Base-by-base conservation (phyloP, 2,888 invertebrate species). In the Conops quadrifasciatus region DNA sequence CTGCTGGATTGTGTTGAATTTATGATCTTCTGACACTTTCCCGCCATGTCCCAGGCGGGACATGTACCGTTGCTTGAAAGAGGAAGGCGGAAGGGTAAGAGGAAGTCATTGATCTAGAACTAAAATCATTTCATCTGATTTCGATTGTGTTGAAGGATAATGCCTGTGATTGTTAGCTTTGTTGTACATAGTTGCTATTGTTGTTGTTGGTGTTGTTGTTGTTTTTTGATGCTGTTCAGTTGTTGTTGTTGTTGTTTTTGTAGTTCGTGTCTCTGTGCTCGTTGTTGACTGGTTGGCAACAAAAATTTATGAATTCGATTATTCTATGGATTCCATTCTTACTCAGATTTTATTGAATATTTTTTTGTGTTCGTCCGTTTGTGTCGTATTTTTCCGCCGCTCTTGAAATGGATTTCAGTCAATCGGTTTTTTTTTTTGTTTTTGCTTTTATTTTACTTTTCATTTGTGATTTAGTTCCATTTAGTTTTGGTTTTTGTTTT, bases 231-330 rank as follows among this genome's bases (percentile, higher is more conserved):
- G n/a, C 49, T 3, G 4, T 19, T 49, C 4, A 49, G 15, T 16
- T 49, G 0, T 49, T 19, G 19, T 49, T 49, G 49, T 49, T 49
- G 15, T 49, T 7, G 4, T 36, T 9, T 36, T 36, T n/a, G 15
- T 49, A 3, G n/a, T 49, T 49, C 19, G 16, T 49, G 16, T 49
- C 19, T 13, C 19, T 49, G 4, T 49, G 9, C 15, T 49, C 13
- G 49, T 4, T 49, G n/a, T 49, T 19, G 13, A n/a, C 49, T 16
- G 16, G 15, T 49, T 49, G 28, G 28, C 59, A 45, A 24, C 45
- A 63, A 36, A n/a, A 63, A 45, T 63, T 45, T 63, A 45, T 63
- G 63, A 63, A 43, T 63, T 63, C 63, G 63, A 63, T 63, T 63
- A 63, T 43, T 63, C 16, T 45, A 21, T 19, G 19, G 28, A 28